Percentiles rank a stretch among this genome's conserved stretches.
These are phyloP conservation scores for Homalodisca vitripennis DNA, from an alignment of 1,140 invertebrate genomes.

Conservation along the genomic window DNA sequence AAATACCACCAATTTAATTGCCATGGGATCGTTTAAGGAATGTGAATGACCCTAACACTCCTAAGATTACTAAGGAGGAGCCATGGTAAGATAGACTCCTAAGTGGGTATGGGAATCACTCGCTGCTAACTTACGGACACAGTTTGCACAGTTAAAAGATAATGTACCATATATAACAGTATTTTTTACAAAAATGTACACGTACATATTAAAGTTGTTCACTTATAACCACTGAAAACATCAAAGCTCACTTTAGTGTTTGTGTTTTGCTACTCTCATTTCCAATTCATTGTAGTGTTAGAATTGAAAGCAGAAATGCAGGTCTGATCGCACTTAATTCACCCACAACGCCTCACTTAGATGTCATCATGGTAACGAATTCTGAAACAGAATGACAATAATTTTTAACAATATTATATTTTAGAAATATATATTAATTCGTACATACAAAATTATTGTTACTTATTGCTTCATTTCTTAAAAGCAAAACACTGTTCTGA, in stretches of 20 bases:
- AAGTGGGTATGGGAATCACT: constrained; percentile 3
- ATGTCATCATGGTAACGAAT: constrained; percentile 99
- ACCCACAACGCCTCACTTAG: constrained; percentile 74
- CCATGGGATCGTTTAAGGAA: constrained; percentile 27
- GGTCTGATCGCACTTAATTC: constrained; percentile 47
- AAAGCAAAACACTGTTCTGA: too few species aligned
- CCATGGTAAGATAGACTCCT: background rate
- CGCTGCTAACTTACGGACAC: constrained; percentile 20
- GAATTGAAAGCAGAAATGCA: constrained; percentile 55
- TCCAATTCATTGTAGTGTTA: constrained; percentile 48
- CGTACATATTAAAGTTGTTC: constrained; percentile 42
- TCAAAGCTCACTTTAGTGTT: constrained; percentile 43
- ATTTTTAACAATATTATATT: too few species aligned
- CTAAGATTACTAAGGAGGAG: constrained; percentile 8
- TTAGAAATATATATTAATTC: too few species aligned
- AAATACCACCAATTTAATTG: constrained; percentile 26
- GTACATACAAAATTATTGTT: too few species aligned
- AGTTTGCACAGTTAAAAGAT: constrained; percentile 31
- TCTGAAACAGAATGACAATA: constrained; percentile 69
- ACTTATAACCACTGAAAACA: constrained; percentile 43
- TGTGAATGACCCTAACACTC: constrained; percentile 30
- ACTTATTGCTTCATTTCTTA: too few species aligned
- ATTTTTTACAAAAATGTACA: constrained; percentile 49
- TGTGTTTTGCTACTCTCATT: constrained; percentile 40
- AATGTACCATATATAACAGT: constrained; percentile 33